Base-by-base conservation (phyloP, 2,888 invertebrate genomes). In the Stenichneumon culpator region DNA sequence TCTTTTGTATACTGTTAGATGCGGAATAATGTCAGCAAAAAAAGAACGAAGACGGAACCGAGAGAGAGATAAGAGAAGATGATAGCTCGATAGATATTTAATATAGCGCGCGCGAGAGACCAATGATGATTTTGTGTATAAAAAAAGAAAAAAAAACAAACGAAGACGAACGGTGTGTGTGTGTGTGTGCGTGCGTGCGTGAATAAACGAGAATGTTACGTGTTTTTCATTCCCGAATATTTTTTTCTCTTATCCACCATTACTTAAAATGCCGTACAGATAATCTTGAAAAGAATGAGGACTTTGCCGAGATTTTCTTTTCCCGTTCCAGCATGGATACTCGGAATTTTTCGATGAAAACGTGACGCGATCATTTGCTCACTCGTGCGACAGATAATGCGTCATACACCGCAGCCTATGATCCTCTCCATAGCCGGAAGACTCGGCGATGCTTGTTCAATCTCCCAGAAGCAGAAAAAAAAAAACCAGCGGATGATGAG, bases 191-290 rank as follows among this genome's bases (percentile, higher is more conserved):
- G 68, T 57, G 81, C 60, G 83, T 60, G 73, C 74, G 78, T 69
- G 84, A 84, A 84, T 84, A 84, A 84, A 84, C 63, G 82, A 74
- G 57, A 72, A 65, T 72, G 47, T 65, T 69, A 79, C 74, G 79
- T 84, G 79, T 79, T 84, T 84, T 84, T 84, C 84, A 84, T 82
- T 79, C 39, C 52, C 25, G 78, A 65, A 68, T 74, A 47, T 47
- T 79, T 84, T 75, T 67, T 57, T 44, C 50, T 78, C 67, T 75
- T 32, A 36, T 63, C 65, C 65, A 65, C 1, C 3, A n/a, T 32
- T 19, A 36, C 9, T n/a, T 54, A 52, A 52, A 7, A 19, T 52
- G 19, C 5, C 19, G 32, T 32, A 32, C 7, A 0, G 32, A 6
- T 32, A 32, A 32, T 52, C 19, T 19, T 22, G 3, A 57, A 25